Conservation (phyloP, 2,797 vertebrate species). For the Odontamblyopus lacepedii region DNA sequence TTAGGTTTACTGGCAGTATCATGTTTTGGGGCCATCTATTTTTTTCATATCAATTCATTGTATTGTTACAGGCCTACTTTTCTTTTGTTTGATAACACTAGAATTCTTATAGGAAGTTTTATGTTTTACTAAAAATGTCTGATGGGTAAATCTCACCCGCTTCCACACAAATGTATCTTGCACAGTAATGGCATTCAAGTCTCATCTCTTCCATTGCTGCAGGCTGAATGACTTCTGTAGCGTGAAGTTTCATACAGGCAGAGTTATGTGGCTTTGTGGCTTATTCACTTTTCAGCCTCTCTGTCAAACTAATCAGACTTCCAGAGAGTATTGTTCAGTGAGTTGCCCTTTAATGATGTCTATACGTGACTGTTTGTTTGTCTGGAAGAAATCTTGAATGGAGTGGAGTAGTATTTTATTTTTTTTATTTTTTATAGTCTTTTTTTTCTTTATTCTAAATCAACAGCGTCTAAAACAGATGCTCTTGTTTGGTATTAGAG, state of each 20-base stretch:
- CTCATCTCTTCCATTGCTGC: conserved; percentile 54
- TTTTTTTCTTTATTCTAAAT: conserved; percentile 46
- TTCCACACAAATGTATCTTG: background rate
- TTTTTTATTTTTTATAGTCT: background rate
- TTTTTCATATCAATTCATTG: too few species aligned
- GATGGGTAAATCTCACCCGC: conserved; percentile 33
- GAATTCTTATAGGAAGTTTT: background rate
- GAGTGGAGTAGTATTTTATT: conserved; percentile 5
- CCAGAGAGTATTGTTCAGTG: background rate
- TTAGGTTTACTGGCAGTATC: background rate
- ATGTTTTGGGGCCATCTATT: background rate
- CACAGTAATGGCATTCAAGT: conserved; percentile 31
- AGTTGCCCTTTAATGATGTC: background rate
- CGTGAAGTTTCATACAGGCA: conserved; percentile 33
- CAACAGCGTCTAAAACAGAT: conserved; percentile 66
- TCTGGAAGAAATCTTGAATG: conserved; percentile 23
- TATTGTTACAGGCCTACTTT: background rate
- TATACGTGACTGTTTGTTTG: background rate
- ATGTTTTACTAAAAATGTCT: background rate
- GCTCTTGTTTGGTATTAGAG: conserved; percentile 55
- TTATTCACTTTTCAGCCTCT: background rate
- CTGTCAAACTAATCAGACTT: background rate
- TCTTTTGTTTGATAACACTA: background rate
- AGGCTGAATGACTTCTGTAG: conserved; percentile 35
- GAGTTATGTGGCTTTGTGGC: conserved; percentile 10